Evolutionary conservation across 2,888 invertebrate species (phyloP), one percentile per base, ranked within the genome.

Genomic region (Scaptomyza tumidula): DNA sequence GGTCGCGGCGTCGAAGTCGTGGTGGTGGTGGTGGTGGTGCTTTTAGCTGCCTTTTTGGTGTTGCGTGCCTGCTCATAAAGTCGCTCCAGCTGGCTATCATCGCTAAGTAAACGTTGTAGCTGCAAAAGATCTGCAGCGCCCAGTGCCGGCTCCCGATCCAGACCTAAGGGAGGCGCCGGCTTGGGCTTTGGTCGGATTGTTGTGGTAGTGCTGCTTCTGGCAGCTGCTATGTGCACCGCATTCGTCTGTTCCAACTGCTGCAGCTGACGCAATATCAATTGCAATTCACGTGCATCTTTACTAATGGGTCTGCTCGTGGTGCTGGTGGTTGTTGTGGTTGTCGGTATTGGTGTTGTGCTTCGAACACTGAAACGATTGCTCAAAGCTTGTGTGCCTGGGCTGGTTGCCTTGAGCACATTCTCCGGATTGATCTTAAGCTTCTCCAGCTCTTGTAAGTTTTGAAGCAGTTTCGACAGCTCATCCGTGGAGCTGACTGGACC

Each of bases 391-490:
- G 71, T 39, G 14, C 49, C 60, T 0, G 70, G 43, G 13, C 66
- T 63, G n/a, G 71, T 71, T 0, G 71, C 68, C 62, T 89, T 89
- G 2, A 89, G 62, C 27, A 78, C 88, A 31, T 78, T 88, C 58
- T 89, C 86, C 0, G 90, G 91, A 39, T 86, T 90, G 3, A 89
- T 86, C 53, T 86, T 81, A 0, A 91, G 80, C 66, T 90, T 90
- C 63, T 91, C 91, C 24, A 91, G 60, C 61, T 91, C 91, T 14
- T 90, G 90, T 2, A 94, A 91, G 41, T 93, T 93, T 43, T 92
- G 91, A 56, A 93, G 80, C 9, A 94, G 84, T 75, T 93, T 92
- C 16, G 92, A 91, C 4, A 94, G 78, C 78, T 93, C 93, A 41
- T 90, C 89, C 0, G 70, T 57, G 37, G 71, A 72, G 10, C 53